phyloP scores from a whole-genome alignment of 2,113 vertebrate genomes.

The Mormyrus iriodes region DNA sequence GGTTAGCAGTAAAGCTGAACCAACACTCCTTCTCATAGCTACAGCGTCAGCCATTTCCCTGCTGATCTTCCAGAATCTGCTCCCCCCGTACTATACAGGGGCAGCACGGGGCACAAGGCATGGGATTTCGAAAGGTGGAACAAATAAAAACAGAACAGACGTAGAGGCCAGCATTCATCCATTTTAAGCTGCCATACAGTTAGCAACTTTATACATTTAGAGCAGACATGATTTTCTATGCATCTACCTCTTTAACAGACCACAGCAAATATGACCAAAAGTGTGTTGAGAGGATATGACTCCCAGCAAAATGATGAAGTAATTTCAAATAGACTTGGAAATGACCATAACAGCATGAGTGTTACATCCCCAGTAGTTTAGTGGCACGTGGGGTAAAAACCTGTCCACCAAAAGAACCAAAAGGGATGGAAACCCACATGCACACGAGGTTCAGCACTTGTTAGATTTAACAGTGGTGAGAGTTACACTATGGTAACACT shows the following conservation, averaged over 20 bases:
- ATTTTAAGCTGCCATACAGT: not conserved
- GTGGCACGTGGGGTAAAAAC: not conserved
- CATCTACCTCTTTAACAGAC: not conserved
- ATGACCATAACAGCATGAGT: not conserved
- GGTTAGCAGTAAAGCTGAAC: not conserved
- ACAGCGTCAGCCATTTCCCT: not conserved
- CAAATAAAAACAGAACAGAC: constrained; percentile 4
- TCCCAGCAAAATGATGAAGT: not conserved
- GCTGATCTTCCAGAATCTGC: not conserved
- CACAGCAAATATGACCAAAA: not conserved
- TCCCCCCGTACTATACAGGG: not conserved
- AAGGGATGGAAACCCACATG: not conserved
- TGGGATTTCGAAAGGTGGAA: not conserved
- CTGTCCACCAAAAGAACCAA: not conserved
- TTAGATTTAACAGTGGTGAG: not conserved
- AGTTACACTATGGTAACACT: not conserved
- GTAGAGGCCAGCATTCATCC: not conserved
- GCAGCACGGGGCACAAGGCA: not conserved
- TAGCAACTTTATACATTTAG: constrained; percentile 10
- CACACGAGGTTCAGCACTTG: not conserved
- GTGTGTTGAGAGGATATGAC: not conserved
- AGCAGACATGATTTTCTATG: not conserved
- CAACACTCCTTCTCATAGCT: not conserved
- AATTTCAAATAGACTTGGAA: not conserved
- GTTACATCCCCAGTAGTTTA: not conserved